Conservation (phyloP, 2,113 vertebrate genomes). For the Propithecus coquereli region DNA sequence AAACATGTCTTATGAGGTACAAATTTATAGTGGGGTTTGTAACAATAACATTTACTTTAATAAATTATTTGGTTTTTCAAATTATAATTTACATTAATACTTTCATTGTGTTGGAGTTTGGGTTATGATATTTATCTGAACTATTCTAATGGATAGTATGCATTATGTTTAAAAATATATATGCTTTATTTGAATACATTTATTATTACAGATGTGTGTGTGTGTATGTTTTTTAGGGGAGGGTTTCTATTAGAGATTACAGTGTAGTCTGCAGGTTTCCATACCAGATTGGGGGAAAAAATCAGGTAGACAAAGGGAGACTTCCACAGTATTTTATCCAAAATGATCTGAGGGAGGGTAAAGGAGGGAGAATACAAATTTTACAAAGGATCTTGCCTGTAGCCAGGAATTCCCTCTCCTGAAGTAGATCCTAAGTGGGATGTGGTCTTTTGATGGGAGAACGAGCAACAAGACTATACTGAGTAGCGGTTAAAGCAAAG, state of each 20-base stretch:
- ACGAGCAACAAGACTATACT: too few species aligned
- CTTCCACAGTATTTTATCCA: background rate
- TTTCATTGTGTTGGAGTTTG: background rate
- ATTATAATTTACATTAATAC: conserved; percentile 20
- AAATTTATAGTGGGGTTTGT: conserved; percentile 12
- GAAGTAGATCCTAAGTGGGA: background rate
- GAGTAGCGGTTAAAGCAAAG: background rate
- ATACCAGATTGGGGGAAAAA: background rate
- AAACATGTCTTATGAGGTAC: background rate
- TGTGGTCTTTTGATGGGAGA: background rate
- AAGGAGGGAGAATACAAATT: background rate
- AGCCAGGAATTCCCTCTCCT: background rate
- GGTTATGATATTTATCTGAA: background rate
- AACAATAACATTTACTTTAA: conserved; percentile 17
- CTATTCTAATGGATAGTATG: background rate
- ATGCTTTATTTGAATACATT: background rate
- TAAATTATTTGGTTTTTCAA: conserved; percentile 36
- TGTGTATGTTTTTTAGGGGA: background rate
- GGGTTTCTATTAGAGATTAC: background rate
- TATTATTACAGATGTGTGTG: background rate
- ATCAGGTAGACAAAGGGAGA: background rate
- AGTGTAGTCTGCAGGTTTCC: background rate
- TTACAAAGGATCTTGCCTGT: background rate
- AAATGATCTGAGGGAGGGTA: background rate
- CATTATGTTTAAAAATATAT: background rate